Evolutionary conservation across 2,888 invertebrate species (phyloP), one percentile per base, ranked within the genome.

Genomic region (Hypselothyrea guttata): DNA sequence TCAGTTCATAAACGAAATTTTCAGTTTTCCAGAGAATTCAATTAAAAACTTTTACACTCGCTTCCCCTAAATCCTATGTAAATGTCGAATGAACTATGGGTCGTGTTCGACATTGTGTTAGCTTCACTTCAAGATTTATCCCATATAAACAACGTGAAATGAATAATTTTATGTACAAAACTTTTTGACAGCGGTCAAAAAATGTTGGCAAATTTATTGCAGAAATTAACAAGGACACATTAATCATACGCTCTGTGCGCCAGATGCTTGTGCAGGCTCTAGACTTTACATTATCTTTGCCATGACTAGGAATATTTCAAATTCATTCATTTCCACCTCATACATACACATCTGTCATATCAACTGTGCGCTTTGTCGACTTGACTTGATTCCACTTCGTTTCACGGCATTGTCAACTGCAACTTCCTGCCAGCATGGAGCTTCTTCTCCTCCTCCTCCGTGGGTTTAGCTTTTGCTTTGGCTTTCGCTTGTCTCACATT

Each of bases 21-120:
- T 61, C 62, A 70, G 53, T 62, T 68, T 77, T 63, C 46, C 64
- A 58, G 58, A 58, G 75, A 81, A 81, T 84, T 81, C 73, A 81
- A 81, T 81, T 85, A 84, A 61, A 67, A 81, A 83, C 52, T 79
- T 84, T 83, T 48, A 12, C 22, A 49, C 37, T 8, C 8, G 4
- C n/a, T 18, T n/a, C 15, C 22, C 49, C 3, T n/a, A 47, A 64
- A 46, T 34, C 57, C 56, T 22, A 54, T 54, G 57, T 69, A 49
- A 52, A 63, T 49, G 53, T 28, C 40, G 52, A 48, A 44, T 49
- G 48, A 54, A 62, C 69, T 65, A 53, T 22, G 11, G 53, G 55
- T n/a, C 53, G 55, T 52, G 56, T 52, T 63, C 69, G 57, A 69
- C 72, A 69, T 60, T 83, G 46, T 55, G 57, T 47, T 75, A 72